Base-by-base conservation (phyloP, 2,888 invertebrate genomes). In the Spodoptera picta region DNA sequence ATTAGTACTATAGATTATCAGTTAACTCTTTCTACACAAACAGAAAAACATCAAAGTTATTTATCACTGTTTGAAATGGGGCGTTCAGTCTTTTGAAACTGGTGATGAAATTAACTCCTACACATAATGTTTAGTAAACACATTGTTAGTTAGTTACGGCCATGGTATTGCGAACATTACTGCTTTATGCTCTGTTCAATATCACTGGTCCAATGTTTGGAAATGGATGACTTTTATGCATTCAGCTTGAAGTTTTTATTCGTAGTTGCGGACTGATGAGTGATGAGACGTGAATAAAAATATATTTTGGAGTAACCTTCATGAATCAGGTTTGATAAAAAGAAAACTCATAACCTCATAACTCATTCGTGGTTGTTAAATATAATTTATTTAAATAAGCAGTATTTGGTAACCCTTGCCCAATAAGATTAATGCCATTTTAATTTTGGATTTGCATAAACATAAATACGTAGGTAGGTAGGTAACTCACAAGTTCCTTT, bases 101-200 rank as follows among this genome's bases (percentile, higher is more conserved):
- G 45, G 61, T 60, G 58, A 60, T 70, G 63, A 73, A 59, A 69
- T 60, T 51, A 58, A 69, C 70, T 69, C 12, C 31, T 69, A 65
- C 55, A 65, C 44, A 59, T 19, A 65, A 73, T 73, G 72, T 73
- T 69, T 74, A 60, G 60, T 60, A 66, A 73, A 74, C 69, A 65
- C 59, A 47, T 50, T 65, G 64, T 60, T 69, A 50, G 52, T 66
- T 54, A 19, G 54, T 62, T 47, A 58, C 56, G 19, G 53, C 46
- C 14, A 31, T 51, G 43, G 23, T 19, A 67, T 57, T 57, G 19
- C 36, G 48, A 55, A 24, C 55, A 56, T 47, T 10, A 19, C 14
- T 46, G 41, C 23, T 27, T 0, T 19, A 19, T 27, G 27, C 5
- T 65, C 67, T 71, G 73, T 59, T 63, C 36, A 53, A 9, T 49